A percentile compares a stretch with the other conserved stretches of the same genome.
Evolutionary conservation across 2,113 vertebrate species (phyloP).

Genomic region (Trematocara macrostoma): DNA sequence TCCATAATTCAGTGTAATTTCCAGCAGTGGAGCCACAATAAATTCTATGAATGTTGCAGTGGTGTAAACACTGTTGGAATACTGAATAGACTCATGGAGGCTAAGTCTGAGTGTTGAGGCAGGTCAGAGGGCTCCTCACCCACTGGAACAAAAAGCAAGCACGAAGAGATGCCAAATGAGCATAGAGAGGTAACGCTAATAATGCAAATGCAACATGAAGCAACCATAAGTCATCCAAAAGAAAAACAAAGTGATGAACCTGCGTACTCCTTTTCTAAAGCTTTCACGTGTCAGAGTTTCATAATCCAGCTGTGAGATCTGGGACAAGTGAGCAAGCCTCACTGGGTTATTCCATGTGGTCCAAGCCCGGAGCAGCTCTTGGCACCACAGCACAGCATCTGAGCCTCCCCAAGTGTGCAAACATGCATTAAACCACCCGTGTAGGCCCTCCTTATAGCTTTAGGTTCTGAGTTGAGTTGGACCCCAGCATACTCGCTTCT

Average conservation of each 20-base stretch:
- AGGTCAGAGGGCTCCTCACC: neutral
- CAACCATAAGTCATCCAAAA: neutral
- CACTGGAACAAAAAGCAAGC: neutral
- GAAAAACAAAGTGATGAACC: neutral
- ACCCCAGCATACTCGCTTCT: neutral
- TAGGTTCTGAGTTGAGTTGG: neutral
- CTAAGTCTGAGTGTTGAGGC: neutral
- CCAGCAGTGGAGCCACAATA: neutral
- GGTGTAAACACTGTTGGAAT: neutral
- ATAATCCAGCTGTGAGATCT: neutral
- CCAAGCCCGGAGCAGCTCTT: neutral
- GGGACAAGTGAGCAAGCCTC: neutral
- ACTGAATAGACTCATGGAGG: neutral
- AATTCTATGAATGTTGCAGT: neutral
- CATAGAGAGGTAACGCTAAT: neutral
- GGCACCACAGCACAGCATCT: neutral
- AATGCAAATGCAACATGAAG: neutral
- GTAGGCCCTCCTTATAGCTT: neutral
- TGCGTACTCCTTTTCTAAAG: neutral
- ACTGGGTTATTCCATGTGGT: neutral
- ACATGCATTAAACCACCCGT: neutral
- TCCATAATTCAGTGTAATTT: neutral
- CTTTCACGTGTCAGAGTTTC: neutral
- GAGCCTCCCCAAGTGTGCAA: neutral
- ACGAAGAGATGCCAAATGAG: neutral